These are phyloP conservation scores for Subanguina moxae DNA, from an alignment of 1,140 invertebrate genomes.

Conservation along the genomic window DNA sequence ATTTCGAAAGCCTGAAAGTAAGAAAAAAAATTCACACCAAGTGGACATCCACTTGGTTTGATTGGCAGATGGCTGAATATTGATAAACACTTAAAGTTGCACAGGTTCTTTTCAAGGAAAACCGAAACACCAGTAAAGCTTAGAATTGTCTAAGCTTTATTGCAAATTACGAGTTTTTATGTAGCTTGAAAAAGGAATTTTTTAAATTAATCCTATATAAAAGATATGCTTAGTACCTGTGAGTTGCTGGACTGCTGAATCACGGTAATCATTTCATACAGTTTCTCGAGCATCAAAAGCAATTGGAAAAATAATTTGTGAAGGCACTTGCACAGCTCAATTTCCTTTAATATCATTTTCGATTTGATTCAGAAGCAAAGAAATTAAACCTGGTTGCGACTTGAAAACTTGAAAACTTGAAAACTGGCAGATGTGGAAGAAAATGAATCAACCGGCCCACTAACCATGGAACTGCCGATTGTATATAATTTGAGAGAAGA, in stretches of 20 bases:
- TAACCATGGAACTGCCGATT: background rate
- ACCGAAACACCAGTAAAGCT: too few relatives aligned
- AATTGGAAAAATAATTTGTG: conserved; percentile 88
- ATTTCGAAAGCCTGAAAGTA: too few relatives aligned
- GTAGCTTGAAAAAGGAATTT: too few relatives aligned
- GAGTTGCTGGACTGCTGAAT: conserved; percentile 46
- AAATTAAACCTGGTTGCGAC: conserved; percentile 18
- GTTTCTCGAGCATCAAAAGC: conserved; percentile 80
- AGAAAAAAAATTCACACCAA: too few relatives aligned
- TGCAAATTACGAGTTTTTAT: too few relatives aligned
- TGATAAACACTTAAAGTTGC: too few relatives aligned
- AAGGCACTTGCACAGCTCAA: conserved; percentile 74
- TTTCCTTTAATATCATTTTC: conserved; percentile 50
- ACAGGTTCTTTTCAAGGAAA: too few relatives aligned
- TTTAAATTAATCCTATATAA: too few relatives aligned
- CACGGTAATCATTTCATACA: conserved; percentile 73
- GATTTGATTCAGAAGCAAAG: conserved; percentile 24
- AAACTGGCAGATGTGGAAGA: conserved; percentile 1
- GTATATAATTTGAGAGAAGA: conserved; percentile 50
- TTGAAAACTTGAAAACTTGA: conserved; percentile 17
- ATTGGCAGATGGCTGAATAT: too few relatives aligned
- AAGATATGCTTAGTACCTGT: conserved; percentile 35
- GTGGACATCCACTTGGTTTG: too few relatives aligned
- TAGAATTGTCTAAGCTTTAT: too few relatives aligned
- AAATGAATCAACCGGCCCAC: background rate